A percentile compares a stretch with the other conserved stretches of the same genome.
These are phyloP conservation scores for Heliconius eleuchia DNA, from an alignment of 1,140 invertebrate species.

Conservation along the genomic window DNA sequence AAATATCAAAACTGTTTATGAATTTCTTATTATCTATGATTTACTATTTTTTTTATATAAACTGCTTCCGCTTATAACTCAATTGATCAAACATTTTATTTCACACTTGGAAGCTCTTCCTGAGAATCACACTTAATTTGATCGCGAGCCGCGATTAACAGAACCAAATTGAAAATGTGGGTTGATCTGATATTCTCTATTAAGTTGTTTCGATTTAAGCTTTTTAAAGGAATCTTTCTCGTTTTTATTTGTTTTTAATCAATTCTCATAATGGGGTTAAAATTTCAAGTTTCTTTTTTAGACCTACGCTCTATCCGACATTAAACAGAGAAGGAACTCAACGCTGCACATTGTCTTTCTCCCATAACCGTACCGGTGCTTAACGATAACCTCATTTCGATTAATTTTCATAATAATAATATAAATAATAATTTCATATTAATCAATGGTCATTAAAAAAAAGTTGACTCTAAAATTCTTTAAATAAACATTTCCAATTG, in stretches of 20 bases:
- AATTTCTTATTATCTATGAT: no score
- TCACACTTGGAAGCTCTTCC: slow-evolving; percentile 43
- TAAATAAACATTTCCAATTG: neutral
- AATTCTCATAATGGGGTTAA: neutral
- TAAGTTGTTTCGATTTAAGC: neutral
- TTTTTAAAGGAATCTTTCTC: neutral
- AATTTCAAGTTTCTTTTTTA: no score
- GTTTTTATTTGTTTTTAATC: neutral
- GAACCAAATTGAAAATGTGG: slow-evolving; percentile 57
- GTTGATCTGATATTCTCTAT: slow-evolving; percentile 46
- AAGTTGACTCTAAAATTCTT: neutral
- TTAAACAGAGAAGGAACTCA: no score
- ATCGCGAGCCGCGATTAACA: slow-evolving; percentile 53
- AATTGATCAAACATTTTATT: slow-evolving; percentile 44
- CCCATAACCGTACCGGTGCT: no score
- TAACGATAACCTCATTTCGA: no score
- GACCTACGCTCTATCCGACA: no score
- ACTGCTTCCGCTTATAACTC: slow-evolving; percentile 25
- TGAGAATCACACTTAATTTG: slow-evolving; percentile 57
- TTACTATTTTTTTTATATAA: neutral
- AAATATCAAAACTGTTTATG: no score
- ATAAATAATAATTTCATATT: neutral
- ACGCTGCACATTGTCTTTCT: no score
- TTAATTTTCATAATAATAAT: no score
- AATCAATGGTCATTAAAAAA: neutral